Percentiles rank a stretch among this genome's conserved stretches.
Conservation (phyloP, 2,888 invertebrate species). For the Chloroclystis v-ata region DNA sequence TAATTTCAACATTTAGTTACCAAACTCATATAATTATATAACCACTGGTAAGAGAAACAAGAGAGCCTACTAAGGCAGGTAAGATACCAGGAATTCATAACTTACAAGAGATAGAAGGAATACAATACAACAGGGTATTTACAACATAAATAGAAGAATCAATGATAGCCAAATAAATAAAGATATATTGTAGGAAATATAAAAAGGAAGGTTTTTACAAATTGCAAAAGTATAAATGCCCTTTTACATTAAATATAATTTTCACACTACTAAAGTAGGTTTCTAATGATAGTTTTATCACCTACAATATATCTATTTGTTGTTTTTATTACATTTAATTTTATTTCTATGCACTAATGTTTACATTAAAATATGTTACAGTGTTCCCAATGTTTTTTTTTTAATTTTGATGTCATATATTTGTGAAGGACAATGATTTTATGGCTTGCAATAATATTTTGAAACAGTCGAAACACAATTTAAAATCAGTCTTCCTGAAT, state of each 20-base stretch:
- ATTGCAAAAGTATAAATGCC: slow-evolving; percentile 71
- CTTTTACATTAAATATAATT: slow-evolving; percentile 65
- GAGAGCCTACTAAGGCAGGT: slow-evolving; percentile 33
- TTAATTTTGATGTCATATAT: slow-evolving; percentile 36
- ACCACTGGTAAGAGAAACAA: slow-evolving; percentile 3
- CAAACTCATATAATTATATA: too few species aligned
- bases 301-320: slow-evolving; percentile 69
- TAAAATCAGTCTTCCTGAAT: slow-evolving; percentile 51
- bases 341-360: slow-evolving; percentile 73
- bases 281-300: slow-evolving; percentile 67
- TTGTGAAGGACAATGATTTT: slow-evolving; percentile 23
- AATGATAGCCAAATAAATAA: slow-evolving; percentile 37
- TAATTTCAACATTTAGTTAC: too few species aligned
- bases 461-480: slow-evolving; percentile 7
- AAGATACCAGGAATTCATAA: slow-evolving; percentile 38
- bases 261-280: slow-evolving; percentile 64
- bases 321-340: slow-evolving; percentile 49
- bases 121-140: slow-evolving; percentile 16
- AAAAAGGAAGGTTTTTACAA: slow-evolving; percentile 46
- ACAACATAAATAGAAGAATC: slow-evolving; percentile 21
- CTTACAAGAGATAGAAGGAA: slow-evolving; percentile 15
- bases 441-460: slow-evolving; percentile 19
- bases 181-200: slow-evolving; percentile 61
- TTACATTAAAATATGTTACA: slow-evolving; percentile 76
- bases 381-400: slow-evolving; percentile 76